Evolutionary conservation across 35 echinoderm and acorn worm species (phyloP).

Genomic region (Acanthaster planci): DNA sequence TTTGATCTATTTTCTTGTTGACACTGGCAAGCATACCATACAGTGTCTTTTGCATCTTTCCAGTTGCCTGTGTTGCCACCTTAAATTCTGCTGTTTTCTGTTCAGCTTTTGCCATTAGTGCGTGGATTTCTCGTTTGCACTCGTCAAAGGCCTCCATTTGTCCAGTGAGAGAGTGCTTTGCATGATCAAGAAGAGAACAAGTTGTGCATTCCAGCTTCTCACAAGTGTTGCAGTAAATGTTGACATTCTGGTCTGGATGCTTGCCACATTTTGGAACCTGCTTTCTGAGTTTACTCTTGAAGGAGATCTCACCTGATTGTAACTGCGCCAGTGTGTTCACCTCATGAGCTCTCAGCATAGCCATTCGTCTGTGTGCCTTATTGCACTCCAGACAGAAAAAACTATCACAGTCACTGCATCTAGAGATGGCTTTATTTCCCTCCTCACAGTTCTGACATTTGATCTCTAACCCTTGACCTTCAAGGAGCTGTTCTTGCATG

Average conservation of each 20-base stretch:
- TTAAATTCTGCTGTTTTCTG: neutral
- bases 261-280: neutral
- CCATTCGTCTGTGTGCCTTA: neutral
- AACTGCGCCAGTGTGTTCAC: neutral
- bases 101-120: neutral
- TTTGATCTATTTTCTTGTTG: neutral
- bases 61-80: neutral
- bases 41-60: neutral
- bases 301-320: neutral
- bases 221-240: neutral
- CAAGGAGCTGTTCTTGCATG: neutral
- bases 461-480: constrained; percentile 4
- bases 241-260: neutral
- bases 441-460: constrained; percentile 1
- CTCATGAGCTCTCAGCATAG: neutral
- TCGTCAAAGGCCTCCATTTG: neutral
- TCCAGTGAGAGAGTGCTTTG: neutral
- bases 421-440: neutral
- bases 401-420: neutral
- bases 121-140: neutral
- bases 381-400: neutral
- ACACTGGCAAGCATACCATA: neutral
- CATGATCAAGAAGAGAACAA: neutral
- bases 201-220: neutral
- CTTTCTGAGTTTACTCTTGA: neutral